Base-by-base conservation (phyloP, 2,888 invertebrate genomes). In the Coleophora flavipennella region DNA sequence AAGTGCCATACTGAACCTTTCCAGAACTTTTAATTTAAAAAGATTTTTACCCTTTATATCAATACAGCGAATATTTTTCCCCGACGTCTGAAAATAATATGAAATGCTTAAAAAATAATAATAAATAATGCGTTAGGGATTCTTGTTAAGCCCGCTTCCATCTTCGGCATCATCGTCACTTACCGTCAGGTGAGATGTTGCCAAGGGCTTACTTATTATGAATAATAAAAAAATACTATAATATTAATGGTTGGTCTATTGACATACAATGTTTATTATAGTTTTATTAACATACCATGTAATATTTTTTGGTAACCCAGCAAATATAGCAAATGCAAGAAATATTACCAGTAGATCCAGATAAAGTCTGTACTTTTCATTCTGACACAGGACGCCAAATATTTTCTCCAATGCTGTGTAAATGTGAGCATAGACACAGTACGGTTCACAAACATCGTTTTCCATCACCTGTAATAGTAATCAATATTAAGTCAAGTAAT, bases 391-490 rank as follows among this genome's bases (percentile, higher is more conserved):
- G 12, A 63, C 62, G 13, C 53, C 75, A 57, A 76, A 79, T 57
- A 84, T 83, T 61, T 80, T 80, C 49, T 73, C 83, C 36, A 84
- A 48, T n/a, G 80, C 79, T 13, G 84, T 84, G 43, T 76, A 77
- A 42, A 84, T 80, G 43, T 81, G 71, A 9, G 81, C 84, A 51
- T 84, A 84, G 35, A 83, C 64, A 35, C 74, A 79, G 46, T 80
- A 84, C 1, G 84, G 84, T 49, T 83, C 83, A 43, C 77, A 79
- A 4, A 79, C 60, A 51, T 84, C 83, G 41, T 74, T 83, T 55
- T 83, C 83, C 70, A 84, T 63, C 1, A 80, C 78, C 84, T 84
- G 51, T 32, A 49, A 56, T 13, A 38, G 33, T 13, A 20, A n/a
- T n/a, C n/a, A n/a, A n/a, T n/a, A n/a, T n/a, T n/a, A n/a, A n/a